Conservation (phyloP, 2,797 vertebrate species). For the Anguilla marmorata region DNA sequence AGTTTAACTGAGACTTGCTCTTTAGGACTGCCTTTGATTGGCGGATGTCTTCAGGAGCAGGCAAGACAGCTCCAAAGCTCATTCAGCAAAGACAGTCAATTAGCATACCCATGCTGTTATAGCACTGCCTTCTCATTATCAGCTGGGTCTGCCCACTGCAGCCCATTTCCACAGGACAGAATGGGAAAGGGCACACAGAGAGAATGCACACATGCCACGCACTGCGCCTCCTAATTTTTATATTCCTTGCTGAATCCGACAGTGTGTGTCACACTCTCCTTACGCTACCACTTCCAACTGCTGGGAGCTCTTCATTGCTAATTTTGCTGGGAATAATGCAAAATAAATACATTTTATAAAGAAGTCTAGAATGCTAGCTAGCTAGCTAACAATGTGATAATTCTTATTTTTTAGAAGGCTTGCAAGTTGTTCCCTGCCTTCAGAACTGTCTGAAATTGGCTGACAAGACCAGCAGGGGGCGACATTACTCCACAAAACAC, state of each 20-base stretch:
- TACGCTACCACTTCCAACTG: not conserved
- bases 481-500: not conserved
- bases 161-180: too few relatives aligned
- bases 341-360: not conserved
- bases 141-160: too few relatives aligned
- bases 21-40: not conserved
- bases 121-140: too few relatives aligned
- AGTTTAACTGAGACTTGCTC: not conserved
- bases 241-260: not conserved
- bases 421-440: not conserved
- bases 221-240: not conserved
- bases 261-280: not conserved
- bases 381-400: not conserved
- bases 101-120: too few relatives aligned
- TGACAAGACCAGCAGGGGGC: not conserved
- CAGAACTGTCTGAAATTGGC: not conserved
- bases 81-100: too few relatives aligned
- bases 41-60: too few relatives aligned
- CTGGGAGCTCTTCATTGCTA: not conserved
- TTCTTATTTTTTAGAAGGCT: not conserved
- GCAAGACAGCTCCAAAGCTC: too few relatives aligned
- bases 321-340: not conserved
- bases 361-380: not conserved
- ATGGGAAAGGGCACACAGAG: too few relatives aligned
- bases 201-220: too few relatives aligned